Conservation (phyloP, 2,113 vertebrate genomes). For the Oreochromis aureus region DNA sequence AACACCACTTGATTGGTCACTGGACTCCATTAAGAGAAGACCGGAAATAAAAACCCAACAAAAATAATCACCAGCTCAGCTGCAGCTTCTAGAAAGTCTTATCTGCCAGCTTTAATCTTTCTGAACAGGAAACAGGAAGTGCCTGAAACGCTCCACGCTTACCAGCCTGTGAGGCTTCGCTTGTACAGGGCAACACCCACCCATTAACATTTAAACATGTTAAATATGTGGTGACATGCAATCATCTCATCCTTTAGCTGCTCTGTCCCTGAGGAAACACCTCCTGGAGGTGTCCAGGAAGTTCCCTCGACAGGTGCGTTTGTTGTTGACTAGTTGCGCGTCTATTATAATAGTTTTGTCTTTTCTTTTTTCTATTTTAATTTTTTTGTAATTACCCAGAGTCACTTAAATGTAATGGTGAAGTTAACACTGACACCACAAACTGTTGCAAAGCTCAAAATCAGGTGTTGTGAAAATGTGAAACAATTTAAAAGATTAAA, state of each 20-base stretch:
- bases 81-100: background rate
- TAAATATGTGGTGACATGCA: background rate
- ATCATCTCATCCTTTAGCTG: background rate
- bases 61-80: background rate
- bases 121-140: background rate
- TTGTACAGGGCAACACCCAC: background rate
- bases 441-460: background rate
- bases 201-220: background rate
- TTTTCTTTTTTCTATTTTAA: background rate
- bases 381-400: rapidly evolving
- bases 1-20: background rate
- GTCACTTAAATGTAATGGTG: background rate
- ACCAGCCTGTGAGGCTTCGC: background rate
- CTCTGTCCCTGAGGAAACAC: background rate
- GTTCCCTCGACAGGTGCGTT: background rate
- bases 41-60: background rate
- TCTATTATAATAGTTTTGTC: background rate
- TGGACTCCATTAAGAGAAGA: background rate
- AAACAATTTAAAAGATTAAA: background rate
- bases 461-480: background rate
- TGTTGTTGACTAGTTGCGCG: background rate
- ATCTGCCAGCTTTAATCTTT: background rate
- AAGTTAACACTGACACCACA: background rate
- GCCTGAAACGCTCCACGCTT: background rate
- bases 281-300: background rate